phyloP scores from a whole-genome alignment of 2,797 vertebrate genomes.

The Sebastes elongatus region DNA sequence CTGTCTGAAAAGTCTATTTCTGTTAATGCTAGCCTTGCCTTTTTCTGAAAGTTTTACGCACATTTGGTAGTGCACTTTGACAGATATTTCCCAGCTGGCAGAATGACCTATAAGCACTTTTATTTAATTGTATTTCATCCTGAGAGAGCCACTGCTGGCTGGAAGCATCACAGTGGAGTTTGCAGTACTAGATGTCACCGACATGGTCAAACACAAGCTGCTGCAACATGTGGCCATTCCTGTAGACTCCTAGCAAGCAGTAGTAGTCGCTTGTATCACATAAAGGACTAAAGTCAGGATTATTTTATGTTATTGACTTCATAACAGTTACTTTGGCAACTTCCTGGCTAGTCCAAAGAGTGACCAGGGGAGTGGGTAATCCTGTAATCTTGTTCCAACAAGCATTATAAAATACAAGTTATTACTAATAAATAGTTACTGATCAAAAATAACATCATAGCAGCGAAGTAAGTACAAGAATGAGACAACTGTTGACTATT shows the following conservation, averaged over 20 bases:
- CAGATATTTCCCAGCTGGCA: not conserved
- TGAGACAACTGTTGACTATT: rapidly evolving
- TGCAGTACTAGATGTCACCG: not conserved
- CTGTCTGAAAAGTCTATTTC: not conserved
- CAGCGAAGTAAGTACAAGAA: too few relatives aligned
- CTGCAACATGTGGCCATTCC: not conserved
- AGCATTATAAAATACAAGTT: too few relatives aligned
- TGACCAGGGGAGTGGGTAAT: too few relatives aligned
- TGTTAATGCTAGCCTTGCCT: not conserved
- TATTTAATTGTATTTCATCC: not conserved
- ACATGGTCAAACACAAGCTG: not conserved
- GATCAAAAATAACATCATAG: too few relatives aligned
- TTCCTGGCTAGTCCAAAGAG: too few relatives aligned
- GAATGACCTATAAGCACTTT: not conserved
- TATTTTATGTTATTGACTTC: not conserved
- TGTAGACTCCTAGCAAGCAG: not conserved
- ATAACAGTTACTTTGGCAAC: not conserved
- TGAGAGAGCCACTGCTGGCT: not conserved
- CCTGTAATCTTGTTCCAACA: too few relatives aligned
- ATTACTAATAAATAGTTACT: too few relatives aligned
- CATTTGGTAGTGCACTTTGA: not conserved
- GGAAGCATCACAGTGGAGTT: not conserved
- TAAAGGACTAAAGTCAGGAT: not conserved
- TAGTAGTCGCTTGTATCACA: not conserved
- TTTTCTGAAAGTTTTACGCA: not conserved